Evolutionary conservation across 2,113 vertebrate species (phyloP), one percentile per base, ranked within the genome.

Genomic region (Ranitomeya imitator): DNA sequence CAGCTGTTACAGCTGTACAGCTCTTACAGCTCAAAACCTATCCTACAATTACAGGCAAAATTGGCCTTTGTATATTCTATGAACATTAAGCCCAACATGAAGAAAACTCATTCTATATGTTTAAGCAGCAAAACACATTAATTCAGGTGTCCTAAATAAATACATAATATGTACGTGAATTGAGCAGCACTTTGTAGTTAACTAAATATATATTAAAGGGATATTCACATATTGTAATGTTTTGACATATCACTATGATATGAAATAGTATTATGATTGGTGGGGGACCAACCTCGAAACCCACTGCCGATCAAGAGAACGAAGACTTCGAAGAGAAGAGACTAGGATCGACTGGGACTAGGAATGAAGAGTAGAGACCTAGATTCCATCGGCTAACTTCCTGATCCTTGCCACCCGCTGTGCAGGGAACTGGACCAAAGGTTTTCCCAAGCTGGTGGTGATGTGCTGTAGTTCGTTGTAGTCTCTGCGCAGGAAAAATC

Each of bases 61-160:
- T 31, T 15, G 31, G 14, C 13, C 26, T 71, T 71, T 71, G 0
- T 14, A 76, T 76, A 26, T 9, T 76, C 16, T 51, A 19, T 76
- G 37, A 76, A 19, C 8, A 16, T 76, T 2, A 76, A 76, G 16
- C 1, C 51, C 8, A 51, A 55, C 19, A 79, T 15, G 12, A 79
- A 23, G 52, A 79, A 8, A 57, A 6, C 19, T 57, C 37, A 12
- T 79, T 55, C 21, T 23, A 79, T 79, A 54, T 79, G 52, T 23
- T 57, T 13, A 57, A 26, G 52, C 19, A 15, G 77, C 52, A 14
- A 55, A 79, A 57, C 76, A 54, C 21, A 57, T 13, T 79, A 55
- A 71, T 26, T 54, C 14, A 4, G 23, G 37, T 52, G 21, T 65
- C 61, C 81, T 23, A 52, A 67, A 83, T 83, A 83, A 83, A 83